Evolutionary conservation across 2,113 vertebrate species (phyloP).

Genomic region (Callionymus lyra): DNA sequence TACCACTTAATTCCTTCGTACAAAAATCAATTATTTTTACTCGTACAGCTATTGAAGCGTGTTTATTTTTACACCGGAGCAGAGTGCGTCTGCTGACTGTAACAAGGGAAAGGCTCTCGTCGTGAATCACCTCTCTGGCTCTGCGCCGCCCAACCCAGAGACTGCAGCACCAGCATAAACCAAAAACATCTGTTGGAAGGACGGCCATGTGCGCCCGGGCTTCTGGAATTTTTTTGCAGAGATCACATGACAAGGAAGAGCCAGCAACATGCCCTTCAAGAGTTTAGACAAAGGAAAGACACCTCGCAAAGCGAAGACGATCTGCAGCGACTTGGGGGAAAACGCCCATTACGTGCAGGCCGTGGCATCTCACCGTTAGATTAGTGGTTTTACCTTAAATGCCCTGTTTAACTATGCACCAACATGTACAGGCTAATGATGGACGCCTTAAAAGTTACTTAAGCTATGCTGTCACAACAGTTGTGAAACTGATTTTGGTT

Average conservation of each 20-base stretch:
- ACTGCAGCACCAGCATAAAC: constrained; percentile 58
- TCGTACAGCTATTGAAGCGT: too few relatives aligned
- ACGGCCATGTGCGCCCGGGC: constrained; percentile 56
- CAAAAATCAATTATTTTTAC: too few relatives aligned
- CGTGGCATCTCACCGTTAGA: constrained; percentile 1
- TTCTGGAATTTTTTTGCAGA: constrained; percentile 50
- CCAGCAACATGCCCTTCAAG: constrained; percentile 11
- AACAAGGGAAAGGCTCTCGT: constrained; percentile 51
- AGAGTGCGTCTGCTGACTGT: constrained; percentile 34
- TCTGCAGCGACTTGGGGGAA: constrained; percentile 12
- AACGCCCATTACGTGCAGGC: constrained; percentile 17
- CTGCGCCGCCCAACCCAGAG: constrained; percentile 38
- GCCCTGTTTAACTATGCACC: constrained; percentile 11
- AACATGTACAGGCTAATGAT: constrained; percentile 1
- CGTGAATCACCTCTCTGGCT: constrained; percentile 65
- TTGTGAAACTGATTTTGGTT: too few relatives aligned
- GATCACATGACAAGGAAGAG: constrained; percentile 59
- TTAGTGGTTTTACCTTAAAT: constrained; percentile 20
- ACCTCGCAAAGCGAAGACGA: constrained; percentile 7
- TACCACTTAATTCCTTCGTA: too few relatives aligned
- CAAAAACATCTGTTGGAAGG: constrained; percentile 66
- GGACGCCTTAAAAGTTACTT: too few relatives aligned
- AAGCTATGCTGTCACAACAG: too few relatives aligned
- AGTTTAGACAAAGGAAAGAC: constrained; percentile 32
- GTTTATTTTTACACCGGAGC: constrained; percentile 10